phyloP scores from a whole-genome alignment of 2,113 vertebrate species.

The Tenebrosternarchus preto region DNA sequence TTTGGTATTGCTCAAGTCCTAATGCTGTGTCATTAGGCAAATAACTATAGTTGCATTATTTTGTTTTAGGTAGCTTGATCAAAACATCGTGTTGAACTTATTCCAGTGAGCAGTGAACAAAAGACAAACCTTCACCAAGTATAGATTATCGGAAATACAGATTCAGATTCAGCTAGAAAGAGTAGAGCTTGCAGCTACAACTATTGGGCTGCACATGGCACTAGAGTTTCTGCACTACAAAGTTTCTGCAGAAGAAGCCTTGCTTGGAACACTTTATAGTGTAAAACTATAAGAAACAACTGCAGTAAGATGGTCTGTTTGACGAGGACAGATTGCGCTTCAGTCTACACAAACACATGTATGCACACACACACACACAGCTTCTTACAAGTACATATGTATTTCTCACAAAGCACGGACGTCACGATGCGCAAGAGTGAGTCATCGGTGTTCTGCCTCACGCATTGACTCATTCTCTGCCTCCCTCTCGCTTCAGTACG shows the following conservation, averaged over 20 bases:
- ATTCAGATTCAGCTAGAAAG: too few relatives aligned
- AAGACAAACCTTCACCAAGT: too few relatives aligned
- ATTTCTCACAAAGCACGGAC: slow-evolving; percentile 2
- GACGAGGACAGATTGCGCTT: slow-evolving; percentile 22
- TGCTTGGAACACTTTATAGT: neutral
- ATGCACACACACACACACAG: slow-evolving; percentile 24
- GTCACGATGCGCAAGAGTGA: slow-evolving; percentile 56
- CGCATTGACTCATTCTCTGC: too few relatives aligned
- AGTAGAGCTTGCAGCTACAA: too few relatives aligned
- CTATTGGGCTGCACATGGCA: neutral
- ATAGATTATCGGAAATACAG: too few relatives aligned
- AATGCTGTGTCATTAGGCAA: too few relatives aligned
- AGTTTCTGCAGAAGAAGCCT: too few relatives aligned
- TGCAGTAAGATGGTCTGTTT: neutral
- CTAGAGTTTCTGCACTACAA: neutral
- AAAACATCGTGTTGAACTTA: too few relatives aligned
- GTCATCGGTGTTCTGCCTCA: slow-evolving; percentile 47
- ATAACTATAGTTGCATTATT: too few relatives aligned
- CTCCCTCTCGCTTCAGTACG: slow-evolving; percentile 28
- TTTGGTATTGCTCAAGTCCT: too few relatives aligned
- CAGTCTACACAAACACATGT: slow-evolving; percentile 12
- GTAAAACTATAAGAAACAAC: slow-evolving; percentile 2
- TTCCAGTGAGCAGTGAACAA: too few relatives aligned
- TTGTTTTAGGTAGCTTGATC: too few relatives aligned
- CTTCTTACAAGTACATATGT: neutral